Percentiles rank a stretch among this genome's conserved stretches.
Conservation (phyloP, 2,888 invertebrate genomes). For the Tenthredo distinguenda region DNA sequence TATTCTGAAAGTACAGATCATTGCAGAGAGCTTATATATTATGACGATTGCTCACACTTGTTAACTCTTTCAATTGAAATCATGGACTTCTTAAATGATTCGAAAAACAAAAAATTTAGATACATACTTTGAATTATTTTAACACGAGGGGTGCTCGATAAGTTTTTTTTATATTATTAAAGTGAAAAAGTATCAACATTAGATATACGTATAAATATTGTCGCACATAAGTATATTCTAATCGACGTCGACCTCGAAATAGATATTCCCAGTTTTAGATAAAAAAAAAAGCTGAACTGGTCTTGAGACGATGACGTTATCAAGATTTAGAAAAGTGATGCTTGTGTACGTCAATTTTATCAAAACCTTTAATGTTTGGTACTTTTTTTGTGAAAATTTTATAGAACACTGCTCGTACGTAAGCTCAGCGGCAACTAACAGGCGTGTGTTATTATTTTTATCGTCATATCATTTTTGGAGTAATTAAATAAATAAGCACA, state of each 20-base stretch:
- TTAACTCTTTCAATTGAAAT: neutral
- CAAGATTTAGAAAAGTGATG: neutral
- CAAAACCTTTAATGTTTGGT: neutral
- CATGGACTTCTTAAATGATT: constrained; percentile 1
- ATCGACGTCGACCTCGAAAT: neutral
- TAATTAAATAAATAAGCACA: constrained; percentile 36
- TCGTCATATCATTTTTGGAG: neutral
- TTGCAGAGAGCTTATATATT: neutral
- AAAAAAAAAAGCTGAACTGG: neutral
- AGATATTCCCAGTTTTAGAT: neutral
- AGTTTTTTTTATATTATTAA: constrained; percentile 20
- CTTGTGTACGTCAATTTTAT: constrained; percentile 25
- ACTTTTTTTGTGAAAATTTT: constrained; percentile 24
- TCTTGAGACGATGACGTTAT: neutral
- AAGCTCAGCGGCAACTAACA: constrained; percentile 14
- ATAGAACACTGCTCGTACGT: constrained; percentile 22
- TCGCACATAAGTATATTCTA: constrained; percentile 23
- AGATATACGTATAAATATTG: constrained; percentile 35
- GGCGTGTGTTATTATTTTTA: neutral
- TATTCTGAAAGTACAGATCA: neutral
- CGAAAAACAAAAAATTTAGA: neutral
- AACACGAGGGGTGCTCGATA: neutral
- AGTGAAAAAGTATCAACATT: constrained; percentile 38
- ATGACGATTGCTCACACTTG: neutral
- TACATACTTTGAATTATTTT: constrained; percentile 23